Conservation (phyloP, 2,113 vertebrate genomes). For the Pseudolaguvia tuberculata region DNA sequence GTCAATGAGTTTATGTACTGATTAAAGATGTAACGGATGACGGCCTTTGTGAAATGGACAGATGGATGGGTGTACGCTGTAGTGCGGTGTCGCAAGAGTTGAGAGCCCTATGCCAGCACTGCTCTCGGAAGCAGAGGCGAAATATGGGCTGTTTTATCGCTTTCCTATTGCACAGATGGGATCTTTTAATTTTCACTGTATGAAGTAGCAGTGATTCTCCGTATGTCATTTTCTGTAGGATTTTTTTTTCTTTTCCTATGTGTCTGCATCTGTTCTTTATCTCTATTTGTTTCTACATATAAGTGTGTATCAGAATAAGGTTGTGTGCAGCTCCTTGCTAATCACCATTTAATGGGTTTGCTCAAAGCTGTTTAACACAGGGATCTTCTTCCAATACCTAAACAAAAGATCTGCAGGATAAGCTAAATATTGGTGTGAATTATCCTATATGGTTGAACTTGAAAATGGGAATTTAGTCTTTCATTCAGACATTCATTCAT, state of each 20-base stretch:
- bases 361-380: background rate
- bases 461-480: too few species aligned
- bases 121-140: slow-evolving; percentile 29
- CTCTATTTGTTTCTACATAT: background rate
- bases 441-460: too few species aligned
- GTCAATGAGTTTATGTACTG: background rate
- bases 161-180: slow-evolving; percentile 45
- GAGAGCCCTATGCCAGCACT: slow-evolving; percentile 24
- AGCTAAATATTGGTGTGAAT: background rate
- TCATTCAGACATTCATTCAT: too few species aligned
- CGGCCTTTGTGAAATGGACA: slow-evolving; percentile 29
- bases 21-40: slow-evolving; percentile 16
- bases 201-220: slow-evolving; percentile 42
- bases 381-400: background rate
- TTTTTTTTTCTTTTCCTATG: background rate
- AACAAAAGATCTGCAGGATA: background rate
- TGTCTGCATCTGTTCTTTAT: slow-evolving; percentile 1
- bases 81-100: slow-evolving; percentile 31
- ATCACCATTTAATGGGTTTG: background rate
- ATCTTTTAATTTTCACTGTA: slow-evolving; percentile 45
- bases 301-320: background rate
- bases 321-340: slow-evolving; percentile 6
- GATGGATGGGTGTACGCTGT: slow-evolving; percentile 38
- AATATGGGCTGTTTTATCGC: slow-evolving; percentile 43
- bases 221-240: slow-evolving; percentile 18